Conservation (phyloP, 23 tunicate species). For the Styela plicata region DNA sequence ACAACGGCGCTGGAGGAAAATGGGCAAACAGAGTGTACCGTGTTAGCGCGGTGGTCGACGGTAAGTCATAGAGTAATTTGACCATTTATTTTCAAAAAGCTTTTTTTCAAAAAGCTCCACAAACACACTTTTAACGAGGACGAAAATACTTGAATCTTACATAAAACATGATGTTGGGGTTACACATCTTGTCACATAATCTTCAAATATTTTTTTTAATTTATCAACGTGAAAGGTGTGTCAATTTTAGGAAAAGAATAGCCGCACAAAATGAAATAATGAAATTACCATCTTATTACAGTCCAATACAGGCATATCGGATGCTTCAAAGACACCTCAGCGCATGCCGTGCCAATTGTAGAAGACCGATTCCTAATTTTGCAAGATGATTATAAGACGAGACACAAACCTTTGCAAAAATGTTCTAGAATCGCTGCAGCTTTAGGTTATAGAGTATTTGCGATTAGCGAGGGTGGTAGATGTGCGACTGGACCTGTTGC, state of each 20-base stretch:
- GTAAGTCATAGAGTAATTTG: too few species aligned
- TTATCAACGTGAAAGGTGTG: too few species aligned
- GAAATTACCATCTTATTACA: neutral
- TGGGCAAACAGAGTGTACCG: slow-evolving; percentile 20
- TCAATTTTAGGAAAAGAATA: too few species aligned
- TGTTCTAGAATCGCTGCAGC: neutral
- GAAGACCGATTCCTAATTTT: neutral
- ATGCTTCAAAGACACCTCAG: neutral
- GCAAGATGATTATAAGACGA: neutral
- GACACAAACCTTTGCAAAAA: neutral
- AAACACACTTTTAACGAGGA: too few species aligned
- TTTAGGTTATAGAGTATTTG: neutral
- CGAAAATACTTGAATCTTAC: too few species aligned
- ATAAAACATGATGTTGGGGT: too few species aligned
- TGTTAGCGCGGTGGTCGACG: neutral
- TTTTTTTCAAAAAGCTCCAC: too few species aligned
- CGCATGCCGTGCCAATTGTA: neutral
- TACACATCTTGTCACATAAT: too few species aligned
- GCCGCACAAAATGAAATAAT: too few species aligned
- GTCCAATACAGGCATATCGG: neutral
- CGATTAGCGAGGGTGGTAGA: neutral
- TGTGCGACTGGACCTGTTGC: neutral
- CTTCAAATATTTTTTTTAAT: too few species aligned
- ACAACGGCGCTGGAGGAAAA: slow-evolving; percentile 8
- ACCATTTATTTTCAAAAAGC: too few species aligned